These are phyloP conservation scores for Dendropsophus ebraccatus DNA, from an alignment of 2,113 vertebrate species.

Conservation along the genomic window DNA sequence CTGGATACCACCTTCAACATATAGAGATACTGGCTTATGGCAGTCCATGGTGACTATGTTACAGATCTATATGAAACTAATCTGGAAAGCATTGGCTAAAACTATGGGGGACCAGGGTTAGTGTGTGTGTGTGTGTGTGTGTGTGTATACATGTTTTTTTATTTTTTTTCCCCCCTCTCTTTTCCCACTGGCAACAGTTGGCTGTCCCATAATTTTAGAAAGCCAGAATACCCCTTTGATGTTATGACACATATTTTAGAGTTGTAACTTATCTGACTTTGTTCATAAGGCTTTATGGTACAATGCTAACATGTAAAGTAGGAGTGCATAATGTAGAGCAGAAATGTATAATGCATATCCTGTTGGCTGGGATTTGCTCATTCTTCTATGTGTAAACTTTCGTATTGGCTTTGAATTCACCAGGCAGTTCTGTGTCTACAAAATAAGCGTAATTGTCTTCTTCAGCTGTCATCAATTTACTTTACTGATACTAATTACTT, in stretches of 20 bases:
- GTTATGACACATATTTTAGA: not conserved
- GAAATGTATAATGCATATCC: not conserved
- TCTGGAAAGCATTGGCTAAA: not conserved
- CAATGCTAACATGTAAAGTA: not conserved
- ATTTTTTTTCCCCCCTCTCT: too few species aligned
- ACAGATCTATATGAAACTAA: not conserved
- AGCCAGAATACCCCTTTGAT: too few species aligned
- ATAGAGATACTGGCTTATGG: not conserved
- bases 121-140: too few species aligned
- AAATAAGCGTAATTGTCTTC: not conserved
- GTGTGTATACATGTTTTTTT: too few species aligned
- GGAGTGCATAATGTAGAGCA: not conserved
- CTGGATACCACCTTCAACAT: too few species aligned
- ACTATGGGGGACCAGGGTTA: too few species aligned
- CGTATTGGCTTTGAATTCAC: not conserved
- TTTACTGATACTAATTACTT: constrained; percentile 9
- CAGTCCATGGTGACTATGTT: not conserved
- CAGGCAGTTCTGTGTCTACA: not conserved
- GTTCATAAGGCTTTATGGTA: not conserved
- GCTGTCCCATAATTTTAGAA: too few species aligned
- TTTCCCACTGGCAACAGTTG: too few species aligned
- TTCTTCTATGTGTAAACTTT: not conserved
- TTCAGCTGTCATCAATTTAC: constrained; percentile 12
- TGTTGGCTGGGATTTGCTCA: not conserved
- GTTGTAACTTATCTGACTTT: not conserved